A percentile compares a stretch with the other conserved stretches of the same genome.
Evolutionary conservation across 2,888 invertebrate species (phyloP).

Genomic region (Eurytoma californica): DNA sequence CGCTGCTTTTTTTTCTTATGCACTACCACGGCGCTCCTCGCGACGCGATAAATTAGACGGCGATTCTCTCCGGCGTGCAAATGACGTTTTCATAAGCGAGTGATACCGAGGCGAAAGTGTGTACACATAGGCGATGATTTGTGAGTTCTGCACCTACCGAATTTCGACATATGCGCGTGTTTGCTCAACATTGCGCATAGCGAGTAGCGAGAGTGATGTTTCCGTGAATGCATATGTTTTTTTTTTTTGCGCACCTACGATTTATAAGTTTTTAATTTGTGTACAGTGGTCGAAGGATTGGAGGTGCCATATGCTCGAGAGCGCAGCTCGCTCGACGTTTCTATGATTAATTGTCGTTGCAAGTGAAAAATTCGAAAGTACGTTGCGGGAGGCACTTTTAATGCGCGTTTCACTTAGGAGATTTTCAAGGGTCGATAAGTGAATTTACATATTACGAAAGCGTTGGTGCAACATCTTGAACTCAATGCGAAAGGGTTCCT

Average conservation of each 20-base stretch:
- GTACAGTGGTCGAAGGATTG: too few relatives aligned
- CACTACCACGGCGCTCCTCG: constrained; percentile 3
- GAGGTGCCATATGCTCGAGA: constrained; percentile 11
- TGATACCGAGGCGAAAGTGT: constrained; percentile 21
- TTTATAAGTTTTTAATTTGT: too few relatives aligned
- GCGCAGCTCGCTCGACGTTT: not conserved
- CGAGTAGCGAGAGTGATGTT: not conserved
- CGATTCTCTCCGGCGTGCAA: constrained; percentile 42
- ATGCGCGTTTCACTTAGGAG: constrained; percentile 38
- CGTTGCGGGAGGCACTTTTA: not conserved
- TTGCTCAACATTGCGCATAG: constrained; percentile 5
- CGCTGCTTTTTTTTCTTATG: not conserved
- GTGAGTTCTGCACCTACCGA: not conserved
- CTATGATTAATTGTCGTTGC: constrained; percentile 40
- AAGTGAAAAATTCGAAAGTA: constrained; percentile 23
- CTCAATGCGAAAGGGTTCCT: constrained; percentile 38
- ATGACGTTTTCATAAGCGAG: constrained; percentile 52
- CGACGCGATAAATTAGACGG: constrained; percentile 37
- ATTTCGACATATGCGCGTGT: constrained; percentile 32
- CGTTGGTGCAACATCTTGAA: constrained; percentile 33
- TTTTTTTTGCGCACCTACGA: not conserved
- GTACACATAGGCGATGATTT: constrained; percentile 21
- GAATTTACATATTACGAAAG: constrained; percentile 43
- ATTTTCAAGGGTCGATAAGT: constrained; percentile 36
- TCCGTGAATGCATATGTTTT: not conserved